Evolutionary conservation across 2,113 vertebrate genomes (phyloP), one percentile per base, ranked within the genome.

Genomic region (Australoheros scitulus): DNA sequence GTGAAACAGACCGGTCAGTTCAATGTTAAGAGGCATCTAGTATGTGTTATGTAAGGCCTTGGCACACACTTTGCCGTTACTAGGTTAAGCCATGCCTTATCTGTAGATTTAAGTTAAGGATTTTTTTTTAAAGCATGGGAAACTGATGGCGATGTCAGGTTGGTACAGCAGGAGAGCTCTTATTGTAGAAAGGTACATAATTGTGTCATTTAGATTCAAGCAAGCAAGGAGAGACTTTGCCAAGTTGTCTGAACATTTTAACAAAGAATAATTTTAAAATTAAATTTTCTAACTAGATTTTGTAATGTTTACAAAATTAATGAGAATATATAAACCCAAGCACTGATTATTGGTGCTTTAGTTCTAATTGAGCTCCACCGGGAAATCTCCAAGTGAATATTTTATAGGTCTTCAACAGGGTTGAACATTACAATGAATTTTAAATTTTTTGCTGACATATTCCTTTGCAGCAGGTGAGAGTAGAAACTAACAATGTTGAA

Each of bases 101-200:
- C 83, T 85, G 74, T 88, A 82, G 84, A 86, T 86, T 87, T 87
- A 84, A 83, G 87, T 84, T 81, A 74, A 72, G 81, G 81, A 64
- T 81, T 83, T 84, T 70, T 34, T 36, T 70, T 85, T 75, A 77
- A 83, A 83, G 20, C 64, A 82, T 59, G 34, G 32, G 22, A 65
- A 83, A 81, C 60, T 60, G 47, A 76, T 76, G 59, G 56, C 1
- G 11, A 34, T 22, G 11, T 55, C 61, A 72, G 47, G 60, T 82
- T 24, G 0, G 76, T 11, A 9, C 11, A 43, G 32, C 64, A 20
- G 47, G 26, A n/a, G 3, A 68, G 6, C 50, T 36, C 4, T 59
- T 22, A 72, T 55, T 82, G 7, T 8, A 55, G 11, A 63, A 22
- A 20, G 22, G 5, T 43, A 14, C 1, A 29, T 65, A 24, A 76